Percentiles rank a stretch among this genome's conserved stretches.
phyloP scores from a whole-genome alignment of 2,113 vertebrate species.

The Rhipidura dahli region DNA sequence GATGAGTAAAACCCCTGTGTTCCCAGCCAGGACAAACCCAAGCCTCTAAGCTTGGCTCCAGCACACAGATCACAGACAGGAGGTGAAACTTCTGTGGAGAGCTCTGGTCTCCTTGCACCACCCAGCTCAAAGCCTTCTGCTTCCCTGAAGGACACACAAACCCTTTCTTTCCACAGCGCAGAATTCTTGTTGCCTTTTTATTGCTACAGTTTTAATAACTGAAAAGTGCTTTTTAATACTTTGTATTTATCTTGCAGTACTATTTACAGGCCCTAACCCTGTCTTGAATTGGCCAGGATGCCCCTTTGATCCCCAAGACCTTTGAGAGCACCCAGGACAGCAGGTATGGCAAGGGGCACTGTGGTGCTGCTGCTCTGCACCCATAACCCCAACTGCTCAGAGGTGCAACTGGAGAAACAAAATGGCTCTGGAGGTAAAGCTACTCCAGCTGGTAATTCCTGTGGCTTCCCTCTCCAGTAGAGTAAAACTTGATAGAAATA shows the following conservation, averaged over 20 bases:
- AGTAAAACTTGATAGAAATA: not conserved
- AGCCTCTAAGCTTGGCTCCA: not conserved
- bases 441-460: not conserved
- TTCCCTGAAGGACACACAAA: not conserved
- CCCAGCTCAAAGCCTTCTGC: not conserved
- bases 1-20: not conserved
- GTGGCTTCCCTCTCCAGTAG: not conserved
- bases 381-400: not conserved
- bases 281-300: not conserved
- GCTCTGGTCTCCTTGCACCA: not conserved
- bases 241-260: not conserved
- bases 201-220: not conserved
- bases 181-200: not conserved
- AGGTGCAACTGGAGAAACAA: not conserved
- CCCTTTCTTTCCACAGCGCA: not conserved
- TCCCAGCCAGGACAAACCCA: not conserved
- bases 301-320: not conserved
- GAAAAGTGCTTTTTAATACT: not conserved
- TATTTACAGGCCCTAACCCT: not conserved
- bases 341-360: not conserved
- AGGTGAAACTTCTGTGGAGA: not conserved
- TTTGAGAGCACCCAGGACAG: not conserved
- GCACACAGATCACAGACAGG: not conserved
- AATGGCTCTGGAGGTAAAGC: not conserved
- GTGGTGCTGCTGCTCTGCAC: not conserved